These are phyloP conservation scores for Cochlearius cochlearius DNA, from an alignment of 2,113 vertebrate species.

Conservation along the genomic window DNA sequence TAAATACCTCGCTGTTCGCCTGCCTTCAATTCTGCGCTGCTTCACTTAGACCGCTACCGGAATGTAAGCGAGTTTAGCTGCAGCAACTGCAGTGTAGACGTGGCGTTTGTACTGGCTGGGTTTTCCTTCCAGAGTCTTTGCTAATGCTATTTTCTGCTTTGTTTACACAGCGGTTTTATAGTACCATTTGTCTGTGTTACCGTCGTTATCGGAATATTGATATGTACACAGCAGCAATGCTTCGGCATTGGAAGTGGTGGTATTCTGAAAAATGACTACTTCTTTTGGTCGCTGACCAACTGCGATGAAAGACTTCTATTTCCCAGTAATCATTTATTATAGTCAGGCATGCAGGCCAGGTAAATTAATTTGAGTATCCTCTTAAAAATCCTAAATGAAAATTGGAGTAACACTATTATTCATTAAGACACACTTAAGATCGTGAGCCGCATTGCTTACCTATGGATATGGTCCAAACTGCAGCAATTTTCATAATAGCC, in stretches of 20 bases:
- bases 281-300: background rate
- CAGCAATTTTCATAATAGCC: slow-evolving; percentile 98
- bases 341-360: background rate
- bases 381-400: slow-evolving; percentile 1
- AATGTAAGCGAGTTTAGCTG: background rate
- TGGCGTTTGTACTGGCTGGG: background rate
- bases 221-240: background rate
- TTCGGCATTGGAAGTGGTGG: background rate
- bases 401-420: slow-evolving; percentile 8
- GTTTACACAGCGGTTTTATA: background rate
- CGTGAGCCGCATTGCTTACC: slow-evolving; percentile 75
- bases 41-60: background rate
- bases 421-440: slow-evolving; percentile 15
- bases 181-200: background rate
- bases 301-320: background rate
- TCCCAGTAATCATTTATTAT: background rate
- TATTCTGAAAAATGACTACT: background rate
- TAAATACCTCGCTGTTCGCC: background rate
- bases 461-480: slow-evolving; percentile 98
- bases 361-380: background rate
- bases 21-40: background rate
- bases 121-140: background rate
- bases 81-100: background rate
- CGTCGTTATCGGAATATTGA: accelerated
- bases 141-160: background rate